Evolutionary conservation across 2,113 vertebrate species (phyloP).

Genomic region (Sakesphorus luctuosus): DNA sequence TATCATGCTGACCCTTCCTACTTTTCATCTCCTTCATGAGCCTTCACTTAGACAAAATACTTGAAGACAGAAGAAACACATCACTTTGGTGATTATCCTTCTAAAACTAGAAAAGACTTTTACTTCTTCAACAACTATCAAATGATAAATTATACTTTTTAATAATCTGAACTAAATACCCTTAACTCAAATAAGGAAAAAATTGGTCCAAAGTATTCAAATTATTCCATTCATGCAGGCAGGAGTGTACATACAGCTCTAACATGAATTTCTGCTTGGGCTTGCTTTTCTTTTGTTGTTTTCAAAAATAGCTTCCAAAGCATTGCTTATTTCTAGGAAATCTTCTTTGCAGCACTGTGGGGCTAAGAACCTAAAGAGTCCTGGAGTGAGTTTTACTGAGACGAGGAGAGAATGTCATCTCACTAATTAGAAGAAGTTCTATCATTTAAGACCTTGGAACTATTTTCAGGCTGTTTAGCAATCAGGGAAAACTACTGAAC

Average conservation of each 20-base stretch:
- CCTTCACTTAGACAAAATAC: not conserved
- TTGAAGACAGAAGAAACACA: not conserved
- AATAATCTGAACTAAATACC: not conserved
- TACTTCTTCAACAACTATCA: not conserved
- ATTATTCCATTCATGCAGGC: not conserved
- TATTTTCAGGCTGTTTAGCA: slow-evolving; percentile 36
- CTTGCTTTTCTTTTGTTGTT: not conserved
- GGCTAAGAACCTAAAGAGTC: not conserved
- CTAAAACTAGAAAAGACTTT: not conserved
- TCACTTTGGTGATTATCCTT: not conserved
- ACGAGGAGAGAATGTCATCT: not conserved
- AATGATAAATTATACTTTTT: not conserved
- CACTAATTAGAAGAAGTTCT: slow-evolving; percentile 19
- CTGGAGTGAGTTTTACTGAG: slow-evolving; percentile 26
- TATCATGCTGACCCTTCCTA: not conserved
- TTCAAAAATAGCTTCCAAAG: not conserved
- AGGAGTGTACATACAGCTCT: not conserved
- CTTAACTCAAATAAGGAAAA: not conserved
- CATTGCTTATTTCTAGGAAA: slow-evolving; percentile 5
- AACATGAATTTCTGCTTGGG: not conserved
- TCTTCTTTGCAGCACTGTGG: not conserved
- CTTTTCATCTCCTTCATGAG: not conserved
- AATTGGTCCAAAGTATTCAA: not conserved
- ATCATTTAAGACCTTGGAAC: slow-evolving; percentile 2
- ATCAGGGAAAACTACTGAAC: slow-evolving; percentile 26